Conservation (phyloP, 2,888 invertebrate genomes). For the Spisula subtruncata region DNA sequence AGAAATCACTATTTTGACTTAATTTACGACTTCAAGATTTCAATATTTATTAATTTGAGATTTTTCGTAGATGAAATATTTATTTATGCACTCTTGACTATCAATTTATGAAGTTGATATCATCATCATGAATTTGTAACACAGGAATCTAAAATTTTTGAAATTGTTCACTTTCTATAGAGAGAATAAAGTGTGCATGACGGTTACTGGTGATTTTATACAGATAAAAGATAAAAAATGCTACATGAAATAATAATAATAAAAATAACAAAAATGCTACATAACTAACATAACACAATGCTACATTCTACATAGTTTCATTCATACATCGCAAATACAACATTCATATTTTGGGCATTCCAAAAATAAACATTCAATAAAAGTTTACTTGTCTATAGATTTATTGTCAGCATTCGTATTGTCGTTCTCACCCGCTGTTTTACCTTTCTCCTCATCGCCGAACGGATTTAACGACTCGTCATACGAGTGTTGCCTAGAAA, state of each 20-base stretch:
- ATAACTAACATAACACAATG: background rate
- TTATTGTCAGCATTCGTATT: slow-evolving; percentile 67
- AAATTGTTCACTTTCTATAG: no score
- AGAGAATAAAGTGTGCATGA: no score
- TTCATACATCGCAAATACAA: slow-evolving; percentile 30
- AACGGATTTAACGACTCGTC: slow-evolving; percentile 87
- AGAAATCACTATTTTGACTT: no score
- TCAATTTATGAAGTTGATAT: no score
- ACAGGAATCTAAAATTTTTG: no score
- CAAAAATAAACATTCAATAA: slow-evolving; percentile 65
- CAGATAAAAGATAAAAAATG: background rate
- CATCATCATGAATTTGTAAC: no score
- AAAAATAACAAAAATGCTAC: background rate
- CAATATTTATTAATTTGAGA: no score
- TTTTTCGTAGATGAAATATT: no score
- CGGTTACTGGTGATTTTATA: no score
- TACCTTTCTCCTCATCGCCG: slow-evolving; percentile 81
- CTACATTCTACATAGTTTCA: slow-evolving; percentile 27
- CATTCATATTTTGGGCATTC: slow-evolving; percentile 51
- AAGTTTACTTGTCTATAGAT: slow-evolving; percentile 69
- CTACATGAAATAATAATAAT: background rate
- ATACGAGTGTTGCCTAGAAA: slow-evolving; percentile 76
- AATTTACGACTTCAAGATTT: no score
- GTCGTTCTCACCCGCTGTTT: slow-evolving; percentile 63
- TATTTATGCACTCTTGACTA: no score